Evolutionary conservation across 1,140 invertebrate species (phyloP), one percentile per base, ranked within the genome.

Genomic region (Streblospio benedicti): DNA sequence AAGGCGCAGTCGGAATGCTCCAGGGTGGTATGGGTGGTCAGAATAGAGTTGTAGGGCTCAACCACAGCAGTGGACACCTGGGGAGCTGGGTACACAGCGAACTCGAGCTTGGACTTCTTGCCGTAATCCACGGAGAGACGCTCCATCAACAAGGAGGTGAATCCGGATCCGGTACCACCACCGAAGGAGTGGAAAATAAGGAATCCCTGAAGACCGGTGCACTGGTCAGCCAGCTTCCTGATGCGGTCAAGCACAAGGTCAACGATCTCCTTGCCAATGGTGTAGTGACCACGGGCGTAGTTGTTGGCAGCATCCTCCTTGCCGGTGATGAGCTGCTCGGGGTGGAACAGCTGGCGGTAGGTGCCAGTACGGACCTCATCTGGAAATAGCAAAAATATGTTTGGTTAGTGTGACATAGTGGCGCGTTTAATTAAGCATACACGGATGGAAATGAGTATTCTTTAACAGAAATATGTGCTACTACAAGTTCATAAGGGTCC

Each of bases 101-200:
- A 62, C 35, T 55, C 47, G 5, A 63, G 44, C 32, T 63, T 60
- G 0, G 53, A 61, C 53, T 61, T 61, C 44, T 61, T 61, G 16
- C 59, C 57, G 41, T 54, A 60, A 27, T 60, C 51, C 0, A 60
- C 45, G 51, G 30, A 31, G 57, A 63, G 45, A 16, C 61, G 20
- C 50, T 63, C 57, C 61, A 63, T 63, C 33, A 63, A 44, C 2
- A 63, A 51, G 16, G 61, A 63, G 14, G 61, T 58, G 31, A 63
- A 63, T 0, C 89, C 89, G 16, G 87, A 89, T 14, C 89, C 88
- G 60, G 89, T 91, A 44, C 88, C 88, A 45, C 90, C 90, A 27
- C 71, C 73, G 55, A 75, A 75, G 33, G 61, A 64, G 65, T 79
- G 77, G 63, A 77, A 77, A 38, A 79, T 76, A 18, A 77, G 65